Base-by-base conservation (phyloP, 2,797 vertebrate genomes). In the Schizopygopsis malacanthus region DNA sequence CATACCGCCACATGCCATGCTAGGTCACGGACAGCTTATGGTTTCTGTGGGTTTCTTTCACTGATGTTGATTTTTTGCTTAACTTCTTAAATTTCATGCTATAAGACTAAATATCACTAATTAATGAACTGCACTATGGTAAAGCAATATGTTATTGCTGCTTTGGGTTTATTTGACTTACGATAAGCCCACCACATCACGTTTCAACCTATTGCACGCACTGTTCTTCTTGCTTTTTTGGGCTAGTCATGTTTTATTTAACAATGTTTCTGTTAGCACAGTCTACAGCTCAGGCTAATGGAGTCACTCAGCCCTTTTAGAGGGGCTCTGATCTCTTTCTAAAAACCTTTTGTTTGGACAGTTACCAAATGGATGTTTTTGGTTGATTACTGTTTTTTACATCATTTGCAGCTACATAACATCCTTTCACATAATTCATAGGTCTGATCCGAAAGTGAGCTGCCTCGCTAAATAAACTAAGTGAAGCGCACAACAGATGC, bases 61-160 rank as follows among this genome's bases (percentile, higher is more conserved):
- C 61, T 20, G 63, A 67, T 88, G 69, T 88, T 89, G 84, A 70
- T 86, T 92, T 89, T 87, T 39, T 56, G 65, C 28, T 83, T 75
- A 88, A 80, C 84, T 79, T 90, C 75, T 89, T 88, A 88, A 71
- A 85, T 83, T 56, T 87, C 76, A 87, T 88, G 88, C 89, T 88
- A 73, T 86, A 86, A 69, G 81, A 90, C 59, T 15, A 83, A 63
- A 67, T 80, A 89, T 92, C 67, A 87, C 90, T 93, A 87, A 91
- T 93, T 90, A 85, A 91, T 87, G 56, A 25, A 15, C 73, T 84
- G 73, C 80, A 75, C 73, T 65, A 16, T 85, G 56, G 86, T 76
- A 87, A 87, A 47, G 71, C 85, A 6, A 88, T 81, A 73, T 88
- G 75, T 81, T 45, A 65, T 78, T 84, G 81, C 71, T 22, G 61